These are phyloP conservation scores for Turritopsis dohrnii DNA, from an alignment of 30 jellyfish, hydroid and myxozoan species.

Conservation along the genomic window DNA sequence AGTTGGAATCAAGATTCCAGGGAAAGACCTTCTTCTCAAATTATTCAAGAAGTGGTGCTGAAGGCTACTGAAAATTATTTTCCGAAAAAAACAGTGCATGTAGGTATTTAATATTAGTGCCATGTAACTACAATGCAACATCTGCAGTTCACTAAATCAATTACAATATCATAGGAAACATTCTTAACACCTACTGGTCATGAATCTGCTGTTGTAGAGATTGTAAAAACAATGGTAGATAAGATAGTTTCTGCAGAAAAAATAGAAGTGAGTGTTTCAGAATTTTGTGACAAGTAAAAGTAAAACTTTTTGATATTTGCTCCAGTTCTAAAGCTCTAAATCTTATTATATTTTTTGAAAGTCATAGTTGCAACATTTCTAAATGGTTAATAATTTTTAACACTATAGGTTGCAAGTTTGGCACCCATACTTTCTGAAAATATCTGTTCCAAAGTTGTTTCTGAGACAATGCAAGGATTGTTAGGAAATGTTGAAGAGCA, in stretches of 20 bases:
- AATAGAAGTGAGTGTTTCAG: not conserved
- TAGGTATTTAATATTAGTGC: not conserved
- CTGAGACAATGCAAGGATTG: not conserved
- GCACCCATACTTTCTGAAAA: not conserved
- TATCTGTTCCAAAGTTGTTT: not conserved
- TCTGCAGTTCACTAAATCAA: not conserved
- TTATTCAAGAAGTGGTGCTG: not conserved
- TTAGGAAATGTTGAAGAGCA: not conserved
- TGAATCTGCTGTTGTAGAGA: not conserved
- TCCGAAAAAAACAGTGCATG: not conserved
- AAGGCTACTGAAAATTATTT: not conserved
- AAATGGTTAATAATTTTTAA: not conserved
- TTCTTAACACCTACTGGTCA: not conserved
- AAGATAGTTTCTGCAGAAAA: not conserved
- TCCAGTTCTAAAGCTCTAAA: not conserved
- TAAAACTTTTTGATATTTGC: not conserved
- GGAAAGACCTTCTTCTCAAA: conserved; percentile 4
- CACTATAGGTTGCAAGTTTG: not conserved
- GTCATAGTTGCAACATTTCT: not conserved
- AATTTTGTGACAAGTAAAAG: not conserved
- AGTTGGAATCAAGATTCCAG: not conserved
- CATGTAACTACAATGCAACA: not conserved
- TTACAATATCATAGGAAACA: not conserved
- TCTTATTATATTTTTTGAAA: not conserved
- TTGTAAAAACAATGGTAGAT: not conserved